Base-by-base conservation (phyloP, 2,797 vertebrate species). In the Brachymystax lenok region DNA sequence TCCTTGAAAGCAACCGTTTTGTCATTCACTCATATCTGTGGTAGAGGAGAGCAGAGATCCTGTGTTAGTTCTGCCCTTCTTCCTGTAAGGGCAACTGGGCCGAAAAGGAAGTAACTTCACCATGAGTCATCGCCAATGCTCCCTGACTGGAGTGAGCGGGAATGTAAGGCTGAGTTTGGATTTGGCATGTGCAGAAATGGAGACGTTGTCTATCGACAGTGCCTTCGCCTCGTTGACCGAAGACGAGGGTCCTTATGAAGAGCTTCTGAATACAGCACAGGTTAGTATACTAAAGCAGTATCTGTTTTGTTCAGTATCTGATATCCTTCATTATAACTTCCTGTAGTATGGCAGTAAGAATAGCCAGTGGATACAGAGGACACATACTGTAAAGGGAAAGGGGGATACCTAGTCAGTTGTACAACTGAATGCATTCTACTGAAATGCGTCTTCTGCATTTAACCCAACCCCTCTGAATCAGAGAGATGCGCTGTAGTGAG, bases 201-300 rank as follows among this genome's bases (percentile, higher is more conserved):
- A 64, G 0, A 0, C 12, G 3, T 51, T 80, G n/a, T 77, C 46
- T 0, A 10, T 67, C 8, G 69, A 71, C 0, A 71, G 59, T 1
- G 61, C 71, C 67, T 84, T 84, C 14, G 14, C 59, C 12, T 81
- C 69, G 12, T 68, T 35, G 0, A 13, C 17, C 1, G 76, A 86
- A 72, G 78, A 79, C 0, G 35, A 75, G 68, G 73, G 61, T 35
- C 46, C 16, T 24, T 24, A 12, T 28, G 19, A 2, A 35, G 79
- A 77, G 59, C 30, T 19, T 13, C 2, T 16, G 0, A 0, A 0
- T 0, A 56, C 74, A 17, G 1, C 66, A 61, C 50, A 12, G n/a
- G 63, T 76, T 14, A 67, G 69, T 30, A 17, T 17, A 19, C 27
- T 33, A 10, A 1, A 24, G 24, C 59, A 63, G 40, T 63, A 10